Evolutionary conservation across 2,113 vertebrate species (phyloP).

Genomic region (Dicerorhinus sumatrensis): DNA sequence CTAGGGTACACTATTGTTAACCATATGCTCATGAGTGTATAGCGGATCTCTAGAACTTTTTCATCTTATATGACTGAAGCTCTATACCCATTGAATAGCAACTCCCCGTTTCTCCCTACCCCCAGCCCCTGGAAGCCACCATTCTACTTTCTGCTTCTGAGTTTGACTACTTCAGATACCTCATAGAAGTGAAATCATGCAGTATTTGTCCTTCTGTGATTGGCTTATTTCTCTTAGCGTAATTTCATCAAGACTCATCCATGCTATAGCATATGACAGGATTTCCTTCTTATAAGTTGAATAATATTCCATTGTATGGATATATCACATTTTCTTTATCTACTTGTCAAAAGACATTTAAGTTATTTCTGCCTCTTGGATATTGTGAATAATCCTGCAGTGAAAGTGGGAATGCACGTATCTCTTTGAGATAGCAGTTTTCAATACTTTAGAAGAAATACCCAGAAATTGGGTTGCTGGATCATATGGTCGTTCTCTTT

Average conservation of each 20-base stretch:
- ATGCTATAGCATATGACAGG: too few species aligned
- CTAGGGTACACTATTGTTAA: not conserved
- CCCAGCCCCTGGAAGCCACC: too few species aligned
- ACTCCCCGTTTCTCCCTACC: not conserved
- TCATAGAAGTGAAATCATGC: not conserved
- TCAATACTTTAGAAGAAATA: not conserved
- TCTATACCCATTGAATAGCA: not conserved
- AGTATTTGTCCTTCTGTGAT: not conserved
- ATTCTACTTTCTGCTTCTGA: not conserved
- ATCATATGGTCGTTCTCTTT: not conserved
- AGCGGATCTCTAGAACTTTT: not conserved
- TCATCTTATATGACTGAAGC: not conserved
- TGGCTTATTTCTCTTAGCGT: not conserved
- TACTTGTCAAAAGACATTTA: not conserved
- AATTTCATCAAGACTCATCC: not conserved
- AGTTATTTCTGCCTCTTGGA: not conserved
- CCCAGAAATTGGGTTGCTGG: not conserved
- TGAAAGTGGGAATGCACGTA: not conserved
- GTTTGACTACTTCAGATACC: not conserved
- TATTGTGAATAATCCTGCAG: not conserved
- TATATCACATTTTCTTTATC: not conserved
- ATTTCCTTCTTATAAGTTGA: not conserved
- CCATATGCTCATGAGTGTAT: not conserved
- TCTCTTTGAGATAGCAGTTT: too few species aligned
- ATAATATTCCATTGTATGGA: too few species aligned